Conservation (phyloP, 2,113 vertebrate genomes). For the Nibea albiflora region DNA sequence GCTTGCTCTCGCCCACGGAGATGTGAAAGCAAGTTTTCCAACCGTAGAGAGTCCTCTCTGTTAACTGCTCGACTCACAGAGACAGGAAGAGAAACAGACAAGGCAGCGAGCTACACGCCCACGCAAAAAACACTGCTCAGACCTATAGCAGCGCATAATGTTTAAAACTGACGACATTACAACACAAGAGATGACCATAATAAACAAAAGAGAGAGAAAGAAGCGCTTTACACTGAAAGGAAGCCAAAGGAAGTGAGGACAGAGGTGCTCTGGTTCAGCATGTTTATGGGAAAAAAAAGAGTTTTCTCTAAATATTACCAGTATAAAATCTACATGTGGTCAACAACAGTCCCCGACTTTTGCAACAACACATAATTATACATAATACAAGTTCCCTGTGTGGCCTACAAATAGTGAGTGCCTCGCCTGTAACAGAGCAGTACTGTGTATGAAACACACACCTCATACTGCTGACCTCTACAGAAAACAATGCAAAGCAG, state of each 20-base stretch:
- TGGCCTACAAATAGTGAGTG: neutral
- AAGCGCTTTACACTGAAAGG: neutral
- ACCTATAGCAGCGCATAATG: neutral
- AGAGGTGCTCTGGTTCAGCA: neutral
- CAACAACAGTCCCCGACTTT: neutral
- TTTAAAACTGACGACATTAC: neutral
- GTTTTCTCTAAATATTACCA: neutral
- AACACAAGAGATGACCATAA: neutral
- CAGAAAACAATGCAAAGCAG: neutral
- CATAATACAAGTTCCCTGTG: neutral
- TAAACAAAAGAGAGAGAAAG: neutral
- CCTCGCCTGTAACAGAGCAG: neutral
- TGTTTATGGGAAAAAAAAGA: neutral
- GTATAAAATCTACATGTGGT: neutral
- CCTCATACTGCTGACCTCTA: neutral
- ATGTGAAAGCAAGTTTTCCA: conserved; percentile 69
- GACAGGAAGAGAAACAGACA: conserved; percentile 73
- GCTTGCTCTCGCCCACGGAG: conserved; percentile 50
- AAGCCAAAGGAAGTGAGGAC: conserved; percentile 12
- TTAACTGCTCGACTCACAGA: conserved; percentile 36
- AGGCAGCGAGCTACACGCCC: conserved; percentile 54
- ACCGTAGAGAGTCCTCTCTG: conserved; percentile 56
- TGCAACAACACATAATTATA: neutral
- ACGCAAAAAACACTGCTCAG: conserved; percentile 44
- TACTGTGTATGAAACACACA: neutral